phyloP scores from a whole-genome alignment of 2,113 vertebrate species.

The Nycticorax nycticorax region DNA sequence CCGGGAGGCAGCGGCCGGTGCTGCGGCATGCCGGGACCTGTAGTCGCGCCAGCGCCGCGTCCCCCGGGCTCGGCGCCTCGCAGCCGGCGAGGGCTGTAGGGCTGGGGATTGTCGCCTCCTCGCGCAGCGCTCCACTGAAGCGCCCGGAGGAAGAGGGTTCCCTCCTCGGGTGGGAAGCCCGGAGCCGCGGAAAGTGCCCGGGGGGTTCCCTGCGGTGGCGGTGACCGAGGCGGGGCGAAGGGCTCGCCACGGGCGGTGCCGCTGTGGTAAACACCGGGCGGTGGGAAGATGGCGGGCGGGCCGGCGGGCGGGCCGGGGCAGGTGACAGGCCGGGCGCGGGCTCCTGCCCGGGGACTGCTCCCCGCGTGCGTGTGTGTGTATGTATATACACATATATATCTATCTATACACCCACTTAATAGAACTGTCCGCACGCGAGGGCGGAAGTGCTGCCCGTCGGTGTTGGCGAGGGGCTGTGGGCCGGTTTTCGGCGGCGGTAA shows the following conservation, averaged over 20 bases:
- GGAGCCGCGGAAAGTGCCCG: background rate
- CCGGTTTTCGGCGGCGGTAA: background rate
- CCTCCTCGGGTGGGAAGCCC: background rate
- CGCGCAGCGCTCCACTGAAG: background rate
- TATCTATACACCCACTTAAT: too few species aligned
- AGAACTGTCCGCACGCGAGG: background rate
- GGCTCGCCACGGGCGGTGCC: background rate
- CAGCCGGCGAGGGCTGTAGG: background rate
- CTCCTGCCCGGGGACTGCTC: background rate
- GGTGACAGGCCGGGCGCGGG: background rate
- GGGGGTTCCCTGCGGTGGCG: too few species aligned
- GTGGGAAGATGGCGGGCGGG: slow-evolving; percentile 11
- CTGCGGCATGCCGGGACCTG: background rate
- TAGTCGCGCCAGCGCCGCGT: background rate
- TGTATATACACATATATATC: too few species aligned
- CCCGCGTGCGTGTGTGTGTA: accelerated
- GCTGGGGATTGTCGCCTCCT: background rate
- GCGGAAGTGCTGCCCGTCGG: background rate
- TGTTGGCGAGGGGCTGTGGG: accelerated
- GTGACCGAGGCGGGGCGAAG: background rate
- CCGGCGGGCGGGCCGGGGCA: background rate
- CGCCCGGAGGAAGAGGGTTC: background rate
- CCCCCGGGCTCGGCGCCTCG: background rate
- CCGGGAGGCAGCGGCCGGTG: background rate
- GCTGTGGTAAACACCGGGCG: background rate